Percentiles rank a stretch among this genome's conserved stretches.
Conservation (phyloP, 2,888 invertebrate species). For the Norana najaformis region DNA sequence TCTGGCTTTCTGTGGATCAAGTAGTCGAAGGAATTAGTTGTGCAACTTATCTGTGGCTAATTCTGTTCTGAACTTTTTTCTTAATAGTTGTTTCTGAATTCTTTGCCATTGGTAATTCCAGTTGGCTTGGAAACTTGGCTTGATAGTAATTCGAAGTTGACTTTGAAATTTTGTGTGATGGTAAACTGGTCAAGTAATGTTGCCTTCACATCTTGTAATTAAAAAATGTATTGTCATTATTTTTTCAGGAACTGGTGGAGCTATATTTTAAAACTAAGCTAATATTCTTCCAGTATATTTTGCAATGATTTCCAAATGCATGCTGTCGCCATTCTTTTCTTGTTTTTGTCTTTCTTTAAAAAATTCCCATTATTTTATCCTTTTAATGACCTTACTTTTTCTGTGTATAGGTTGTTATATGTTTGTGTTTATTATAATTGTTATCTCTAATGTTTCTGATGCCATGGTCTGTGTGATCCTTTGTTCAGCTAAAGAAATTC, state of each 20-base stretch:
- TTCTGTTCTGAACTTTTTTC: neutral
- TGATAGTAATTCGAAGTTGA: neutral
- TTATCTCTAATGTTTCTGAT: neutral
- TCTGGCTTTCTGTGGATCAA: neutral
- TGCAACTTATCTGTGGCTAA: neutral
- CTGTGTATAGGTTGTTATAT: neutral
- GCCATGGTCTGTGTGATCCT: neutral
- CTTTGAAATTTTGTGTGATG: neutral
- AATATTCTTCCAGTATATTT: neutral
- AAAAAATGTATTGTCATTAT: neutral
- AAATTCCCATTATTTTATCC: neutral
- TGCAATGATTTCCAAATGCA: neutral
- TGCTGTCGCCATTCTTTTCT: neutral
- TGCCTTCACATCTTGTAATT: neutral
- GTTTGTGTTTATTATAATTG: neutral
- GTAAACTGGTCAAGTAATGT: neutral
- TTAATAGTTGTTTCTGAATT: neutral
- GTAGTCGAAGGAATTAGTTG: neutral
- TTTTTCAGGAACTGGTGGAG: neutral
- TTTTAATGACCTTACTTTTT: neutral
- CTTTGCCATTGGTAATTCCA: neutral
- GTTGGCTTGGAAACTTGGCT: neutral
- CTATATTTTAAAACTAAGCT: neutral
- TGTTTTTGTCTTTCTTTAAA: neutral
- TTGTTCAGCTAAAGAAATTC: conserved; percentile 79